Evolutionary conservation across 1,140 invertebrate species (phyloP), one percentile per base, ranked within the genome.

Genomic region (Drosophila orosa): DNA sequence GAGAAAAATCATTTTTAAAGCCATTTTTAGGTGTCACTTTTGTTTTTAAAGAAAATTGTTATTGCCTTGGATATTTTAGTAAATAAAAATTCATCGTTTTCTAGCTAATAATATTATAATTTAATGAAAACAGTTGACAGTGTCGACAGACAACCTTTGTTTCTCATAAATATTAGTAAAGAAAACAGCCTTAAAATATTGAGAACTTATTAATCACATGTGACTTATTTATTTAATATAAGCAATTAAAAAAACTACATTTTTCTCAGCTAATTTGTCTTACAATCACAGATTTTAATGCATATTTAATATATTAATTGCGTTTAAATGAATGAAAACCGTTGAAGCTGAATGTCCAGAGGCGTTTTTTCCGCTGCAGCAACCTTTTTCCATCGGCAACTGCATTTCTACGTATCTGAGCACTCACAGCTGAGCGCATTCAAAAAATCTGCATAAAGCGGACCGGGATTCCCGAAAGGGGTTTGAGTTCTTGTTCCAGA

Each of bases 351-450:
- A 66, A 85, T 81, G 57, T 24, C 80, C 71, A 59, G 45, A n/a
- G 63, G 82, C 55, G 33, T 33, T 71, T 81, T 71, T 55, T 55
- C 47, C 19, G 54, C 19, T 37, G 39, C 54, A 52, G 10, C 47
- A 54, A 33, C 47, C 37, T 48, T 57, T 47, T 75, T 48, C 52
- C 13, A 39, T 47, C 24, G 15, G 37, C 31, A 47, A 48, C 44
- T 44, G 75, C 42, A 33, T 35, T 35, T 52, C 25, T 78, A 62
- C 61, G 55, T 77, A 78, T 82, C 71, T 87, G 79, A 67, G 47
- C 69, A 80, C 69, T 89, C 83, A 84, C 84, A 80, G 77, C 69
- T 89, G 68, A 78, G 62, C 62, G 85, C 84, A 84, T 80, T 80
- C 62, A 55, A 45, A 83, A 82, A 83, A 89, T 83, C 80, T 83